These are phyloP conservation scores for Ianthella basta DNA, from an alignment of 37 sponge, comb jelly and placozoan genomes.

Conservation along the genomic window DNA sequence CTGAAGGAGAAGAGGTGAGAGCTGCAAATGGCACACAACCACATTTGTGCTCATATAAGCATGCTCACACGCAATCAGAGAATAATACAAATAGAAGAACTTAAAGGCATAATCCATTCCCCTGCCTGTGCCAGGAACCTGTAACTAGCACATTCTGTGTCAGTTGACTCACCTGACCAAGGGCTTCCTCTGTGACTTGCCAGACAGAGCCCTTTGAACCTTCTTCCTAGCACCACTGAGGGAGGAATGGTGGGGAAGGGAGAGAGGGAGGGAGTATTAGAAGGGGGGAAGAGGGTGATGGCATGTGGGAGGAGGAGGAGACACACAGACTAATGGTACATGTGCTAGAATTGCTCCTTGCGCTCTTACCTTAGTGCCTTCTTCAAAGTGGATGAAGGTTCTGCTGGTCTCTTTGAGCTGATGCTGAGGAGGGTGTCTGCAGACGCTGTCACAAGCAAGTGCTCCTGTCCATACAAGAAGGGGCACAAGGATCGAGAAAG, in stretches of 20 bases:
- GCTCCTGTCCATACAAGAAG: constrained; percentile 34
- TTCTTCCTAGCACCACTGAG: constrained; percentile 71
- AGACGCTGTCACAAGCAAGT: constrained; percentile 44
- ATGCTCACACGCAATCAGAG: too few species aligned
- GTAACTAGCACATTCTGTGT: too few species aligned
- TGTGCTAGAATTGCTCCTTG: not conserved
- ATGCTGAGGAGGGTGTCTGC: constrained; percentile 48
- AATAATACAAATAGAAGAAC: too few species aligned
- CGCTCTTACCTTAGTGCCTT: constrained; percentile 52
- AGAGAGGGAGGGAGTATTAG: not conserved
- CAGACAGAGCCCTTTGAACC: constrained; percentile 64
- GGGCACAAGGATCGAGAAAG: too few species aligned
- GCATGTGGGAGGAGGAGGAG: not conserved
- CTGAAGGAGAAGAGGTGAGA: too few species aligned
- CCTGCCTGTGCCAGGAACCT: too few species aligned
- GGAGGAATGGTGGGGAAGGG: not conserved
- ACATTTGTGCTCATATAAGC: too few species aligned
- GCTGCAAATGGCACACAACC: too few species aligned
- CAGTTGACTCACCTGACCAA: too few species aligned
- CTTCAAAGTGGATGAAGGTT: constrained; percentile 42
- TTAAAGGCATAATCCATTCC: too few species aligned
- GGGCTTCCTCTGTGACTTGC: constrained; percentile 15
- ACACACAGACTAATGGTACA: too few species aligned
- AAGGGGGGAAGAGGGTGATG: not conserved
- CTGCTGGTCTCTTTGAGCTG: constrained; percentile 1